Base-by-base conservation (phyloP, 2,113 vertebrate species). In the Gymnorhina tibicen region DNA sequence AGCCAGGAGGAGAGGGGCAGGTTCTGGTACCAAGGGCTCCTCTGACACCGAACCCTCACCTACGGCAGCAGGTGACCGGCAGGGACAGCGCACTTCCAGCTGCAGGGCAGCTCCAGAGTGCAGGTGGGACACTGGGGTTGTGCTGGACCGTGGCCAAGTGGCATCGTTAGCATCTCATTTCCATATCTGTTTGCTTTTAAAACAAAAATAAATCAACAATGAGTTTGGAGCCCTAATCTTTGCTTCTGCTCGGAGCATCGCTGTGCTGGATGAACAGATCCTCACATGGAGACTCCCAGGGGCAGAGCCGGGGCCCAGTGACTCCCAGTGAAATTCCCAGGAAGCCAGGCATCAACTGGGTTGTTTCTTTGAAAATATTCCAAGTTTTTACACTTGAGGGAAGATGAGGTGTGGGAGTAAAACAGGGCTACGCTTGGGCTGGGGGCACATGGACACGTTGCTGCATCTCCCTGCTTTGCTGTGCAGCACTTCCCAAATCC, bases 361-460 rank as follows among this genome's bases (percentile, higher is more conserved):
- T 33, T 16, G 3, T 11, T 56, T 56, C 30, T 76, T 8, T 33
- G 30, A 32, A 46, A 55, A 13, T 19, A 6, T n/a, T 50, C 24
- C 67, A 13, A 4, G n/a, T 7, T 28, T 56, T 42, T 10, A 46
- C 4, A 3, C n/a, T n/a, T 24, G n/a, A 60, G 33, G 30, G 9
- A 83, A 50, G 66, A 32, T 1, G 8, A 6, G 28, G 8, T 23
- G 17, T 53, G 49, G 37, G 37, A 83, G 5, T 33, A 22, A 50
- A 63, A 46, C 7, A 49, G 35, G 15, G 13, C 12, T 37, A 1
- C 7, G 0, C 20, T 62, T 59, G 46, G 20, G 14, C 0, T 68
- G 16, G n/a, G 14, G 11, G 20, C 19, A 30, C 26, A 16, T 7
- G 37, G 10, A 23, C 6, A 0, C 1, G 0, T 33, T 49, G 10